Evolutionary conservation across 2,113 vertebrate species (phyloP), one percentile per base, ranked within the genome.

Genomic region (Regulus satrapa): DNA sequence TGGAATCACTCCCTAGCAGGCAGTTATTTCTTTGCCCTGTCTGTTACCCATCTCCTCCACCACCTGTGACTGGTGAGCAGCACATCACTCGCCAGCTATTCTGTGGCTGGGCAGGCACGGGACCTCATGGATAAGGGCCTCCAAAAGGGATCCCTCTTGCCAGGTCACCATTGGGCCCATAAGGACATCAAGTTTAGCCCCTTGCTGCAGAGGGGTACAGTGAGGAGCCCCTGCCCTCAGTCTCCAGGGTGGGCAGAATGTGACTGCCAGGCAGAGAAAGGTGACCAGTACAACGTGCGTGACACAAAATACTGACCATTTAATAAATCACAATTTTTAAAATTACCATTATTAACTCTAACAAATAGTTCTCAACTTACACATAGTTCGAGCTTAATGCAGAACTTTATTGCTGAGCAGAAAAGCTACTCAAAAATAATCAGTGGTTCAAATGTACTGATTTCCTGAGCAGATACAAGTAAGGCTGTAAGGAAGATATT

Each of bases 281-380:
- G 43, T 48, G 28, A 46, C 24, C 38, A 31, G 28, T 2, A 43
- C 32, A 55, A 34, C 0, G 0, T 3, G 0, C 15, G 28, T 64
- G 58, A 46, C 38, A 46, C 0, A 2, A 51, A 54, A 11, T 4
- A 2, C 31, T 36, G 43, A 24, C 28, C 19, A 29, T 25, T 54
- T 25, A 38, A 73, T 52, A 58, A 40, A 69, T 32, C 5, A 12
- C 11, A 38, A 6, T 16, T 73, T 45, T 31, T 1, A 11, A 51
- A 88, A 54, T 80, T 34, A 66, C 26, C 21, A 51, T 66, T 71
- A 52, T 61, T 74, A 79, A 62, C 55, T 31, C 52, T 10, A 79
- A 29, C 32, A 80, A 88, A 62, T 16, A 75, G 45, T 28, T 85
- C 25, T 67, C 4, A 3, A 16, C 46, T n/a, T 79, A 77, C 34